Evolutionary conservation across 2,797 vertebrate genomes (phyloP).

Genomic region (Xenentodon cancila): DNA sequence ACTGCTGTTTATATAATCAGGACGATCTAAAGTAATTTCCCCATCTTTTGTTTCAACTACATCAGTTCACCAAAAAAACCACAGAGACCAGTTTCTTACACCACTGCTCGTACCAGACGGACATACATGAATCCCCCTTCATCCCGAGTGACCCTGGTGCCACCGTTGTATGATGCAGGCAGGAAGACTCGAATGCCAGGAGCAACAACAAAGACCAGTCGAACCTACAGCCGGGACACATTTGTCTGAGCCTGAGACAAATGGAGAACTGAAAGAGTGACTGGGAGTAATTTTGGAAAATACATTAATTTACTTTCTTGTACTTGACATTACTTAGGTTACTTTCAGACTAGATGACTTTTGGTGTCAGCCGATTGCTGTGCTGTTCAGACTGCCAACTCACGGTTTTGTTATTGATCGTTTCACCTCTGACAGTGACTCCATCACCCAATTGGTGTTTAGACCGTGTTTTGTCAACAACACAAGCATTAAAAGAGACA

Average conservation of each 20-base stretch:
- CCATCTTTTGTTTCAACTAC: background rate
- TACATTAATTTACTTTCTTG: too few species aligned
- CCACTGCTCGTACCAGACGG: constrained; percentile 46
- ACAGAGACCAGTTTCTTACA: constrained; percentile 43
- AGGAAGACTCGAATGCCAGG: constrained; percentile 43
- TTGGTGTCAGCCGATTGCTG: too few species aligned
- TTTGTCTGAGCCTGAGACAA: constrained; percentile 65
- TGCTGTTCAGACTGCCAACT: too few species aligned
- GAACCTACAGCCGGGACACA: constrained; percentile 63
- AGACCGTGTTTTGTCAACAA: too few species aligned
- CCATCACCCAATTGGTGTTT: too few species aligned
- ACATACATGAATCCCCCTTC: constrained; percentile 64
- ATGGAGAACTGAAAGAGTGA: background rate
- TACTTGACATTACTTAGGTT: too few species aligned
- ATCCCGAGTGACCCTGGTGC: constrained; percentile 53
- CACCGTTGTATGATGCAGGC: constrained; percentile 64
- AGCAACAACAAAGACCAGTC: constrained; percentile 17
- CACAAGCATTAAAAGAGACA: too few species aligned
- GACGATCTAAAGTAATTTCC: background rate
- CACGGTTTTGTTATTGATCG: too few species aligned
- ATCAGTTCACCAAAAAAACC: constrained; percentile 35
- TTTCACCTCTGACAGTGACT: too few species aligned
- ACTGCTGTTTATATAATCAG: background rate
- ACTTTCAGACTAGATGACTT: too few species aligned
- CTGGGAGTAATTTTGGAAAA: too few species aligned